These are phyloP conservation scores for Nestor notabilis DNA, from an alignment of 2,113 vertebrate genomes.

Conservation along the genomic window DNA sequence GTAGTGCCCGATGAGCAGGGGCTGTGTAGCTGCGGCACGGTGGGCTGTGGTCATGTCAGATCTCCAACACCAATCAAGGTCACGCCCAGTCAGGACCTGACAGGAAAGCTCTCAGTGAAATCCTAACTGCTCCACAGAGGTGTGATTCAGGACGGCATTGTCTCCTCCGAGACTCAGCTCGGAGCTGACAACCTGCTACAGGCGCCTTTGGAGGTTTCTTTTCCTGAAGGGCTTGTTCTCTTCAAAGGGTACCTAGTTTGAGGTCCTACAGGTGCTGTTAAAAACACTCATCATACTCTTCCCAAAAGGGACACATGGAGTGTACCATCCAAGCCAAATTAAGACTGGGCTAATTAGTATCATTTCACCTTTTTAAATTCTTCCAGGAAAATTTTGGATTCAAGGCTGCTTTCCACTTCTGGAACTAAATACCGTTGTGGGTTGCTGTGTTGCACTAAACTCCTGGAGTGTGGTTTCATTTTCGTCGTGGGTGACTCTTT, in stretches of 20 bases:
- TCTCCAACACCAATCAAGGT: conserved; percentile 18
- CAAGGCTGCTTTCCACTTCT: background rate
- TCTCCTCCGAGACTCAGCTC: conserved; percentile 14
- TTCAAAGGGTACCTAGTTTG: background rate
- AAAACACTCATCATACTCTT: background rate
- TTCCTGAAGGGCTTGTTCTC: background rate
- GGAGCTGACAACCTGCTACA: background rate
- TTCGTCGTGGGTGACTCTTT: background rate
- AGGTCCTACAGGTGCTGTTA: background rate
- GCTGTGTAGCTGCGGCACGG: background rate
- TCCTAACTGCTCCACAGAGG: background rate
- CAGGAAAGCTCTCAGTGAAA: conserved; percentile 25
- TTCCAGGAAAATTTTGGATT: background rate
- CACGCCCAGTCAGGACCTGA: conserved; percentile 51
- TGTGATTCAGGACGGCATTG: conserved; percentile 44
- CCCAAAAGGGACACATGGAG: background rate
- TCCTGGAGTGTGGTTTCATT: background rate
- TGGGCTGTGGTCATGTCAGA: background rate
- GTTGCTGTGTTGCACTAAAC: background rate
- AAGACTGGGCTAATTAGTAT: background rate
- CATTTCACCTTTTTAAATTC: background rate
- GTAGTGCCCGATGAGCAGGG: background rate
- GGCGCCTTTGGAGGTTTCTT: background rate
- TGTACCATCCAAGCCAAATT: background rate
- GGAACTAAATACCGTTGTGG: background rate